These are phyloP conservation scores for Pseudoatta argentina DNA, from an alignment of 1,140 invertebrate genomes.

Conservation along the genomic window DNA sequence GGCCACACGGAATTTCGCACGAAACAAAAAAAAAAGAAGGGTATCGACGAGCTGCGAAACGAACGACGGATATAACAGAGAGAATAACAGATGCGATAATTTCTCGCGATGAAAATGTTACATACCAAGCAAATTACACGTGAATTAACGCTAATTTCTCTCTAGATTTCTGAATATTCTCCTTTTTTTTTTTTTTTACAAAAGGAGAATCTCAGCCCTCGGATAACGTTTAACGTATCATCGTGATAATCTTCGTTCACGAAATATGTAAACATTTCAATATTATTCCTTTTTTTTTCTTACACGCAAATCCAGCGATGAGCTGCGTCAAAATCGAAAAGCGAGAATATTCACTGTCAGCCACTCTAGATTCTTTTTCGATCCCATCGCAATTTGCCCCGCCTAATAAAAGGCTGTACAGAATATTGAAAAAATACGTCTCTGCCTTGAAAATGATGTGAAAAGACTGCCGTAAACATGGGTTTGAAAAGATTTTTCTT, in stretches of 20 bases:
- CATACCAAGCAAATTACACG: constrained; percentile 9
- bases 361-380: background rate
- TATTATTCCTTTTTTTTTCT: background rate
- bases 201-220: background rate
- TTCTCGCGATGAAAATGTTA: constrained; percentile 21
- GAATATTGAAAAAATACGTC: background rate
- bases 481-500: background rate
- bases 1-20: constrained; percentile 21
- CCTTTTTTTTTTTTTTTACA: constrained; percentile 9
- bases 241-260: background rate
- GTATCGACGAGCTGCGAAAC: constrained; percentile 8
- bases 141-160: constrained; percentile 4
- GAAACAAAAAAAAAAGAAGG: background rate
- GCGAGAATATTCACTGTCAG: constrained; percentile 8
- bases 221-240: background rate
- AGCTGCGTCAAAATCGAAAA: background rate
- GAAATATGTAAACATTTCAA: background rate
- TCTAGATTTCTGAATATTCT: background rate
- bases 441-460: background rate
- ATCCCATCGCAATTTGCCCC: background rate
- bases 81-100: constrained; percentile 36
- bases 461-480: background rate
- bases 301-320: background rate
- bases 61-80: constrained; percentile 9
- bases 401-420: background rate